A percentile compares a stretch with the other conserved stretches of the same genome.
Conservation (phyloP, 2,888 invertebrate species). For the Catotricha subobsoleta region DNA sequence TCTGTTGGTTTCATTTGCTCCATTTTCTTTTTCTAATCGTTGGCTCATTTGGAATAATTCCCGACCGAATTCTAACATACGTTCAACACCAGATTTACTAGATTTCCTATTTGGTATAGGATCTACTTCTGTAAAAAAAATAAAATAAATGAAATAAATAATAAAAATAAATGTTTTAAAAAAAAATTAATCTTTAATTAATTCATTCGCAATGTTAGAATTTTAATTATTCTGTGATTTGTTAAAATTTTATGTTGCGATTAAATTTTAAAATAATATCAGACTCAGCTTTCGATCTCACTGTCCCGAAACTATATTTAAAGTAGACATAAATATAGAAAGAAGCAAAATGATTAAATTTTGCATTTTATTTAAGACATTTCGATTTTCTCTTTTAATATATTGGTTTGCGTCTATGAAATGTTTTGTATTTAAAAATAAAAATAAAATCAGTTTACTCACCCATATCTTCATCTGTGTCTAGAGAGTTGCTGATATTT, state of each 20-base stretch:
- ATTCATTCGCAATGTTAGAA: no score
- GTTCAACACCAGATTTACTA: conserved; percentile 52
- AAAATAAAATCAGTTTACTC: conserved; percentile 20
- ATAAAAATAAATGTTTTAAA: no score
- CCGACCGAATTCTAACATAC: conserved; percentile 85
- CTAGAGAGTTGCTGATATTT: conserved; percentile 36
- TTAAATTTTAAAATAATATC: no score
- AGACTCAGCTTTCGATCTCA: no score
- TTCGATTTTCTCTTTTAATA: no score
- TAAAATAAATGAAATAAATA: no score
- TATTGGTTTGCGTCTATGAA: no score
- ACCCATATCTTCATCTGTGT: conserved; percentile 58
- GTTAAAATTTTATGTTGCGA: no score
- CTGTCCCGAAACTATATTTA: no score
- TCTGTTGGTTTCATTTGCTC: conserved; percentile 59
- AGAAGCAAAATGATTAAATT: neutral
- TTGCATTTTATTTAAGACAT: neutral
- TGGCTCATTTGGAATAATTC: conserved; percentile 86
- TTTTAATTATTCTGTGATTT: no score
- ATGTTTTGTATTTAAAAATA: neutral
- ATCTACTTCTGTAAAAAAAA: conserved; percentile 22
- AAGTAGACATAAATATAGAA: neutral
- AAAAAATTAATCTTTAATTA: no score
- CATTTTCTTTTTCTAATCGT: conserved; percentile 60
- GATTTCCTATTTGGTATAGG: conserved; percentile 24